Evolutionary conservation across 2,113 vertebrate genomes (phyloP).

Genomic region (Mus spicilegus): DNA sequence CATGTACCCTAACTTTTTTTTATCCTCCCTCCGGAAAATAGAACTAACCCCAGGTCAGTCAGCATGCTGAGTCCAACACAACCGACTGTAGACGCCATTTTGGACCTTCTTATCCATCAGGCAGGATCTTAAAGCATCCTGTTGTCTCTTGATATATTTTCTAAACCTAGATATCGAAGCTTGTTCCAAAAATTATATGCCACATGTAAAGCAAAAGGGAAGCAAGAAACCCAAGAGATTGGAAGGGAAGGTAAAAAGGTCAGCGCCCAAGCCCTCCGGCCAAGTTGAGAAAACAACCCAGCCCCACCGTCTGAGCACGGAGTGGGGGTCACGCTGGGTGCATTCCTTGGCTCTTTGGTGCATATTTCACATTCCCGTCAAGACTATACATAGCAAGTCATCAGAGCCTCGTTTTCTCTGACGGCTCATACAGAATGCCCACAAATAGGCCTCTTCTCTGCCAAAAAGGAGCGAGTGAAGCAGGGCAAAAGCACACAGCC

Average conservation of each 20-base stretch:
- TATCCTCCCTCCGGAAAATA: neutral
- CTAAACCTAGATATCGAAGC: neutral
- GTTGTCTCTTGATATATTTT: neutral
- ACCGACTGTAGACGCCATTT: neutral
- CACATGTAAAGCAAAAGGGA: constrained; percentile 1
- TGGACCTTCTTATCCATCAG: neutral
- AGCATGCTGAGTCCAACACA: neutral
- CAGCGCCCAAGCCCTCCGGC: neutral
- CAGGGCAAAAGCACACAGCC: neutral
- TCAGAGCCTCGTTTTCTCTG: constrained; percentile 28
- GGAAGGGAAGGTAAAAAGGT: neutral
- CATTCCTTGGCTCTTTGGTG: neutral
- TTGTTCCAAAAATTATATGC: neutral
- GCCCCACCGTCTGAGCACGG: neutral
- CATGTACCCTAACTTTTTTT: rapidly evolving
- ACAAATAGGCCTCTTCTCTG: neutral
- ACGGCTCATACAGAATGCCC: neutral
- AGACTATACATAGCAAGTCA: constrained; percentile 22
- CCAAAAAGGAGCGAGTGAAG: neutral
- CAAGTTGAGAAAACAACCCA: neutral
- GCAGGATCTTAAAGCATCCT: neutral
- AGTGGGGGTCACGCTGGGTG: neutral
- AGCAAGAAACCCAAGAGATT: neutral
- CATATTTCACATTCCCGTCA: constrained; percentile 41
- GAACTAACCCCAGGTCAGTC: neutral